phyloP scores from a whole-genome alignment of 2,113 vertebrate species.

The Sylvilagus bachmani region DNA sequence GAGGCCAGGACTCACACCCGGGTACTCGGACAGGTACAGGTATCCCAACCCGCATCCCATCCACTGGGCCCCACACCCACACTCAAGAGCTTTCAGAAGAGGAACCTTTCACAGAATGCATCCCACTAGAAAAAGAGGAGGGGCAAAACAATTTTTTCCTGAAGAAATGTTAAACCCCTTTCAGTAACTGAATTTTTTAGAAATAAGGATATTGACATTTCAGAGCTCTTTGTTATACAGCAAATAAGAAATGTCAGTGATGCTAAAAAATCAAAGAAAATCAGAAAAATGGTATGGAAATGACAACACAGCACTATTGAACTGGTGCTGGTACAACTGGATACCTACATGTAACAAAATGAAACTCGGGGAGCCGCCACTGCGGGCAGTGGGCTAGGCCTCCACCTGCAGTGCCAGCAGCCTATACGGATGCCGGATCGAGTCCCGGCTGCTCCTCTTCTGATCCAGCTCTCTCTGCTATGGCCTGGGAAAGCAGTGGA shows the following conservation, averaged over 20 bases:
- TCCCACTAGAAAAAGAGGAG: not conserved
- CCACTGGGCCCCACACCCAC: too few relatives aligned
- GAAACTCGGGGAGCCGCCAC: too few relatives aligned
- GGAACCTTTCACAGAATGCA: constrained; percentile 28
- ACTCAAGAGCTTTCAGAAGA: constrained; percentile 14
- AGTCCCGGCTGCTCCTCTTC: too few relatives aligned
- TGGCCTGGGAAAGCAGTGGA: too few relatives aligned
- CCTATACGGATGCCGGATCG: too few relatives aligned
- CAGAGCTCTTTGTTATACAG: not conserved
- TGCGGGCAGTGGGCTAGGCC: too few relatives aligned
- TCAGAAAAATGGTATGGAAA: constrained; percentile 18
- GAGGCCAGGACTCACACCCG: too few relatives aligned
- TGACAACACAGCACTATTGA: not conserved
- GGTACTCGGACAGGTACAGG: too few relatives aligned
- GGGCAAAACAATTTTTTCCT: not conserved
- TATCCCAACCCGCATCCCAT: too few relatives aligned
- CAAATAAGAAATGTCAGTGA: constrained; percentile 6
- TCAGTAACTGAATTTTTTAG: not conserved
- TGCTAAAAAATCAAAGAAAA: not conserved
- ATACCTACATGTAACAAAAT: not conserved
- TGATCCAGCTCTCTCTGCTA: too few relatives aligned
- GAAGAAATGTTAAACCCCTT: not conserved
- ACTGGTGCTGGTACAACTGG: not conserved
- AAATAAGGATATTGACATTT: constrained; percentile 29
- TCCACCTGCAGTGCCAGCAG: too few relatives aligned